These are phyloP conservation scores for Cassiopea xamachana DNA, from an alignment of 30 jellyfish, hydroid and myxozoan species.

Conservation along the genomic window DNA sequence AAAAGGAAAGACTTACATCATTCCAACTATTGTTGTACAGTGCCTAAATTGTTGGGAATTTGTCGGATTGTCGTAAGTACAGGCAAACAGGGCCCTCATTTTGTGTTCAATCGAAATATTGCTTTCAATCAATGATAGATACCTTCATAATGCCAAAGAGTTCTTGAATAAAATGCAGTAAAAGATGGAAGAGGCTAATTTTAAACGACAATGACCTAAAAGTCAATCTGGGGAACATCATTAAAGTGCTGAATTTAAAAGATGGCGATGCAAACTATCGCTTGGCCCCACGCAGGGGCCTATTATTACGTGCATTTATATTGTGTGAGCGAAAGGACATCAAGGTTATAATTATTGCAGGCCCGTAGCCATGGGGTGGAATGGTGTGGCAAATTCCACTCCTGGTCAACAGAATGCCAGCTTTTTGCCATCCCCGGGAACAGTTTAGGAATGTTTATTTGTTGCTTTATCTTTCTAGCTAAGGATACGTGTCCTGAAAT, in stretches of 20 bases:
- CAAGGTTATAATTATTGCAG: conserved; percentile 5
- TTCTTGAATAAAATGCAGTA: background rate
- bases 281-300: background rate
- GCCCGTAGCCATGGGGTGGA: background rate
- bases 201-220: background rate
- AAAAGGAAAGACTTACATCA: too few species aligned
- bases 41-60: too few species aligned
- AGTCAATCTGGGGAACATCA: background rate
- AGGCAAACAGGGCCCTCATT: too few species aligned
- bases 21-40: too few species aligned
- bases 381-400: conserved; percentile 2
- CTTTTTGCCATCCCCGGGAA: too few species aligned
- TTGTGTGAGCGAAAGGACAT: conserved; percentile 2
- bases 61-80: too few species aligned
- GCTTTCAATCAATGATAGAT: background rate
- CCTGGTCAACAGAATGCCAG: background rate
- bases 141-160: background rate
- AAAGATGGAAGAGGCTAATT: background rate
- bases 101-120: too few species aligned
- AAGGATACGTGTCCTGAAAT: too few species aligned
- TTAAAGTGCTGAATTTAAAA: background rate
- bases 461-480: too few species aligned
- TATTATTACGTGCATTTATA: background rate
- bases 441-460: too few species aligned
- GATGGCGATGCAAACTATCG: background rate